These are phyloP conservation scores for Heteromormyrus szaboi DNA, from an alignment of 2,797 vertebrate species.

Conservation along the genomic window DNA sequence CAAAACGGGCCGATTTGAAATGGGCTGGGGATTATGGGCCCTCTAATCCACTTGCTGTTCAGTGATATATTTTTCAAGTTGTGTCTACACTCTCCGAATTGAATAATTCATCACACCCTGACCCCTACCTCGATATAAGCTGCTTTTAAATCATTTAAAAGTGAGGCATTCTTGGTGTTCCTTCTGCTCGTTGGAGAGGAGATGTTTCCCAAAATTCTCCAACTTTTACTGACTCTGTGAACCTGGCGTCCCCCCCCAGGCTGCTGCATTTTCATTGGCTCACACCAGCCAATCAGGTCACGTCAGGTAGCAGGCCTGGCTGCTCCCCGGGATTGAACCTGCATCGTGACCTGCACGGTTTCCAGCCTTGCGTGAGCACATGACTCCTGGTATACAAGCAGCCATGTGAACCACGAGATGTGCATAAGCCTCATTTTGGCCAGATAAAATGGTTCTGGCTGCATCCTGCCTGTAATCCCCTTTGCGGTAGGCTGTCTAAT, in stretches of 20 bases:
- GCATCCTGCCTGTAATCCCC: background rate
- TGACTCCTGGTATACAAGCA: background rate
- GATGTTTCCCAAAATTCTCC: background rate
- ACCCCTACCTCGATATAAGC: background rate
- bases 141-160: background rate
- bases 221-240: background rate
- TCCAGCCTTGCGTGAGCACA: background rate
- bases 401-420: background rate
- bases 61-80: background rate
- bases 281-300: background rate
- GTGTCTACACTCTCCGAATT: background rate
- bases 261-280: background rate
- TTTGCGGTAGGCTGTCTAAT: constrained; percentile 14
- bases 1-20: background rate
- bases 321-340: background rate
- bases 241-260: background rate
- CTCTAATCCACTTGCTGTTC: background rate
- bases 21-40: background rate
- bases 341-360: background rate
- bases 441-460: constrained; percentile 1
- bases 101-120: background rate
- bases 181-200: background rate
- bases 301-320: background rate
- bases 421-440: constrained; percentile 5
- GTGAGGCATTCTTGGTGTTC: background rate